Base-by-base conservation (phyloP, 2,888 invertebrate genomes). In the Nephrotoma appendiculata region DNA sequence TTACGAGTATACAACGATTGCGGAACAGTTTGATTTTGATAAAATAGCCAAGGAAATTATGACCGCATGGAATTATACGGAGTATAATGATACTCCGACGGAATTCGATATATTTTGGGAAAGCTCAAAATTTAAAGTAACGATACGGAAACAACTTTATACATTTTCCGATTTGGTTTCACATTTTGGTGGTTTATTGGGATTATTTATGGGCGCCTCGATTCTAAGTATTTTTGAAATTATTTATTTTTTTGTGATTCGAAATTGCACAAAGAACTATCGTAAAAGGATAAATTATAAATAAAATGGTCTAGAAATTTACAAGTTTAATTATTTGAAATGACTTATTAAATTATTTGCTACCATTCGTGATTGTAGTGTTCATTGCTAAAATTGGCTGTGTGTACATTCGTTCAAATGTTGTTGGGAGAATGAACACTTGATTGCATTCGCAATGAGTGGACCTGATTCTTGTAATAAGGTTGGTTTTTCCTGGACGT, bases 171-270 rank as follows among this genome's bases (percentile, higher is more conserved):
- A 84, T 84, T 42, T 84, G 9, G 84, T 84, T n/a, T 84, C 84
- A 42, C 41, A 84, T 43, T 84, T 84, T 84, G 84, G 84, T n/a
- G 84, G 84, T 7, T 84, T 84, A n/a, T 43, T 84, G 41, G 84
- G 84, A 42, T n/a, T 84, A n/a, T 84, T 84, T 84, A 84, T 84
- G 84, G 84, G 84, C n/a, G 84, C 42, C n/a, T 84, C 84, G n/a
- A 84, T 84, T n/a, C 12, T 84, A 9, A 84, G 84, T 42, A 42
- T 84, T n/a, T 41, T 84, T 84, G 84, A 84, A 84, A 84, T 84
- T 42, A 41, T 84, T 43, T 84, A 84, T 42, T 84, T 84, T 84
- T 84, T 42, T 42, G 15, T 43, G n/a, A 42, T 84, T 15, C 84
- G 84, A n/a, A 11, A 43, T 42, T 84, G n/a, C 11, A 71, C 71